These are phyloP conservation scores for Leucophora obtusa DNA, from an alignment of 2,888 invertebrate genomes.

Conservation along the genomic window DNA sequence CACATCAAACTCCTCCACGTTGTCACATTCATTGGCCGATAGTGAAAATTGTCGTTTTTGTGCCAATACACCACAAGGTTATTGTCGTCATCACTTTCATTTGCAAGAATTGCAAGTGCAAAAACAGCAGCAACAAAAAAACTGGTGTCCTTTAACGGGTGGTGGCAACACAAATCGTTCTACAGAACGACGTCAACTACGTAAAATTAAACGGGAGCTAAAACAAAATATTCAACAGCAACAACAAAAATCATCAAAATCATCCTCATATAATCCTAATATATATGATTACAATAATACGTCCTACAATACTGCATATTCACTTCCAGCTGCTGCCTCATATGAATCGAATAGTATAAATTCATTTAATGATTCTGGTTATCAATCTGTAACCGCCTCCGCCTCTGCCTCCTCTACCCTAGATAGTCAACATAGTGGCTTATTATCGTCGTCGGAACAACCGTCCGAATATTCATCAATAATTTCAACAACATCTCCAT, in stretches of 20 bases:
- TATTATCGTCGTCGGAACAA: not conserved
- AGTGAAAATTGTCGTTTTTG: conserved; percentile 74
- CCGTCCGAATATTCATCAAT: conserved; percentile 12
- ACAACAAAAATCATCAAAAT: conserved; percentile 60
- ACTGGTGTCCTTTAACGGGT: conserved; percentile 62
- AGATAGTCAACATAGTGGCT: conserved; percentile 17
- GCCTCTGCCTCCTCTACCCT: conserved; percentile 3
- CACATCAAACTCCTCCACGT: conserved; percentile 44
- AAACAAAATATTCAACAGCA: conserved; percentile 71
- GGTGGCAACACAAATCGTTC: conserved; percentile 57
- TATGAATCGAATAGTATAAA: conserved; percentile 15
- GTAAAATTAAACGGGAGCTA: conserved; percentile 71
- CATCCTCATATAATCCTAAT: not conserved
- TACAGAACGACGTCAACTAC: conserved; percentile 70
- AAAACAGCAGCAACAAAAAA: conserved; percentile 63
- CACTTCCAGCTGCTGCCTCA: not conserved
- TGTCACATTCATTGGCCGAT: conserved; percentile 45
- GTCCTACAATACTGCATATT: not conserved
- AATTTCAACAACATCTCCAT: not conserved
- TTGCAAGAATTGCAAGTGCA: conserved; percentile 72
- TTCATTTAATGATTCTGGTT: conserved; percentile 52
- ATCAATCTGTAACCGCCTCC: conserved; percentile 39
- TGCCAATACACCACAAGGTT: conserved; percentile 76
- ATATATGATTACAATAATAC: conserved; percentile 22
- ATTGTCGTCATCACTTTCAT: conserved; percentile 77